Evolutionary conservation across 2,113 vertebrate species (phyloP), one percentile per base, ranked within the genome.

Genomic region (Semicossyphus pulcher): DNA sequence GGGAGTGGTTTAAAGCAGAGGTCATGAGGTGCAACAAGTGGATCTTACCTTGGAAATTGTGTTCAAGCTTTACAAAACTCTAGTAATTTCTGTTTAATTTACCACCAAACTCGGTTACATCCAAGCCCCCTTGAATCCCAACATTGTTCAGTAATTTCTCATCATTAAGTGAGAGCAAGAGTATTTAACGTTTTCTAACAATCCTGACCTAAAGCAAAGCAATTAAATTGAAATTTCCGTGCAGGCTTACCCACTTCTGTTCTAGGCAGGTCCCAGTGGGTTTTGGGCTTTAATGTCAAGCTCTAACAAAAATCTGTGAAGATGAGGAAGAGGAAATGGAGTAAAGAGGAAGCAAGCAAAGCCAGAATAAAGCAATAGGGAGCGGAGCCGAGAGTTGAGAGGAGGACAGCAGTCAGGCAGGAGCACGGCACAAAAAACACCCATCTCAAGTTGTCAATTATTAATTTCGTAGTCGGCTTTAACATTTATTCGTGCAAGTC

Each of bases 361-460:
- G 39, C 29, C 58, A 62, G 56, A 75, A 77, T 83, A 64, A 73
- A 80, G 77, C 41, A 59, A 28, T 21, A 53, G 21, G 8, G 48
- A 75, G 32, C 25, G 25, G 42, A 68, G 58, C 21, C 6, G 21
- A 4, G 49, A 60, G 80, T 48, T 72, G 63, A 72, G 39, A 60
- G 56, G 25, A 79, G 74, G 68, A 58, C 66, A 54, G 75, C 53
- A 31, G 54, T 67, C 28, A 57, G 57, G 66, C 59, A 41, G 67
- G 57, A 66, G 65, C 51, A n/a, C 16, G 20, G 54, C 70, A 76
- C 69, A 85, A 74, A n/a, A 80, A 80, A 29, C 70, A 39, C 48
- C 82, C 75, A 77, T 78, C 81, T 85, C 57, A 36, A 44, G 62
- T 77, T 16, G 58, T 88, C 66, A 83, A 89, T 89, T 80, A 89